phyloP scores from a whole-genome alignment of 2,888 invertebrate genomes.

The Leuctra nigra region DNA sequence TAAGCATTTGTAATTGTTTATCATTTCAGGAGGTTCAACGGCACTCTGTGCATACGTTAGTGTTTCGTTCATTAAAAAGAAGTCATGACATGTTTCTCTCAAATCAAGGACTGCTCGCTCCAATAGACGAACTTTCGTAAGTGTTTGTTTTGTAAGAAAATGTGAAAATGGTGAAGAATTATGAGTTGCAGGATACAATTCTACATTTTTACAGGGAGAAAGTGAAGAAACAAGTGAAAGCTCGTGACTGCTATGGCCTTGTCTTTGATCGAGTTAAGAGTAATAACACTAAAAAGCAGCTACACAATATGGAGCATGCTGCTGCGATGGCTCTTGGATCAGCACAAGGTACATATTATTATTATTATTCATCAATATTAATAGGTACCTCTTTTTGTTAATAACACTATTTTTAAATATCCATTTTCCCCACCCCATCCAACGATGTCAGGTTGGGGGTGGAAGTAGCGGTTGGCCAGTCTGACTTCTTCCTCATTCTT shows the following conservation, averaged over 20 bases:
- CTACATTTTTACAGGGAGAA: conserved; percentile 54
- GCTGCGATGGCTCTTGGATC: background rate
- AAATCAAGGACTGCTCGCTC: conserved; percentile 80
- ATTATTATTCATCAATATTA: background rate
- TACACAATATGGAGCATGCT: conserved; percentile 40
- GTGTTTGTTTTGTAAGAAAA: conserved; percentile 35
- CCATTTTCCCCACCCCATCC: no score
- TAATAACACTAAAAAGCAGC: conserved; percentile 53
- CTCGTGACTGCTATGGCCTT: conserved; percentile 76
- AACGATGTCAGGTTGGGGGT: no score
- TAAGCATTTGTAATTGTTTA: no score
- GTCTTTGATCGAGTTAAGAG: conserved; percentile 72
- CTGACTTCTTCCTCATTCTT: no score
- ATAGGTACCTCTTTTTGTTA: background rate
- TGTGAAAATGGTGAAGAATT: no score
- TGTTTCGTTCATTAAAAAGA: conserved; percentile 93
- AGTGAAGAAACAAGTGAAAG: conserved; percentile 64
- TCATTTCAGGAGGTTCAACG: conserved; percentile 73
- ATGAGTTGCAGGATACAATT: no score
- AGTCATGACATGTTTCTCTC: conserved; percentile 96
- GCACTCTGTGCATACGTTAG: conserved; percentile 94
- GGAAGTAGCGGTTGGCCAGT: no score
- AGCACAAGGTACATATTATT: background rate
- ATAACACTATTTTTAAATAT: no score
- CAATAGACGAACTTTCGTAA: conserved; percentile 78